Evolutionary conservation across 2,888 invertebrate species (phyloP).

Genomic region (Apodemia zela): DNA sequence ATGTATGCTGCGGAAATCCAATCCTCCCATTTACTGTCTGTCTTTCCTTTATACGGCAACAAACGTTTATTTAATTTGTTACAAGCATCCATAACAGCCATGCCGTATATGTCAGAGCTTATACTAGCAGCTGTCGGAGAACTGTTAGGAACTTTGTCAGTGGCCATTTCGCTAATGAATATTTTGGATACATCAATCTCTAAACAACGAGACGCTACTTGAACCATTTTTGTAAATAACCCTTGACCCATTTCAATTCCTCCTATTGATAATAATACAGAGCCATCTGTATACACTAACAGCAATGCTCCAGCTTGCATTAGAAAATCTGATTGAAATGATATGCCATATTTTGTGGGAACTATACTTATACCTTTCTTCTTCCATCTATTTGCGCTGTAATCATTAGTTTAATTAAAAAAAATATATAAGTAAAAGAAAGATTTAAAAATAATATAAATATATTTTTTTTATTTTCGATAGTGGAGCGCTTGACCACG

Average conservation of each 20-base stretch:
- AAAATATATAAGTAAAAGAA: too few species aligned
- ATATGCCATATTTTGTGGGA: constrained; percentile 89
- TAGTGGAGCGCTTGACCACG: too few species aligned
- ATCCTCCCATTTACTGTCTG: constrained; percentile 87
- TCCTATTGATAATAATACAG: constrained; percentile 88
- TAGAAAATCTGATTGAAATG: constrained; percentile 83
- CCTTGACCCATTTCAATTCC: constrained; percentile 97
- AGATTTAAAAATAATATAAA: too few species aligned
- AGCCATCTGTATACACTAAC: constrained; percentile 88
- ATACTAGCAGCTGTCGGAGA: constrained; percentile 89
- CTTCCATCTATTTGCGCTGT: constrained; percentile 84
- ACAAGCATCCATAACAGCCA: constrained; percentile 90
- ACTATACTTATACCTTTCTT: constrained; percentile 88
- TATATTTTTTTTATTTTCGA: too few species aligned
- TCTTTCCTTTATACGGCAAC: constrained; percentile 83
- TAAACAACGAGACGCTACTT: constrained; percentile 86
- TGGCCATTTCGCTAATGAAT: constrained; percentile 86
- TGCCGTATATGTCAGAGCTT: constrained; percentile 90
- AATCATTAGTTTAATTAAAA: constrained; percentile 26
- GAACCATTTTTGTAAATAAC: constrained; percentile 93
- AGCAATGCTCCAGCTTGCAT: constrained; percentile 91
- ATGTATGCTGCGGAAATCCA: constrained; percentile 87
- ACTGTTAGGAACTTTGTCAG: constrained; percentile 91
- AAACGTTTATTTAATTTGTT: constrained; percentile 83
- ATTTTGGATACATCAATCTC: constrained; percentile 82